Evolutionary conservation across 2,888 invertebrate genomes (phyloP).

Genomic region (Amphipoea lucens): DNA sequence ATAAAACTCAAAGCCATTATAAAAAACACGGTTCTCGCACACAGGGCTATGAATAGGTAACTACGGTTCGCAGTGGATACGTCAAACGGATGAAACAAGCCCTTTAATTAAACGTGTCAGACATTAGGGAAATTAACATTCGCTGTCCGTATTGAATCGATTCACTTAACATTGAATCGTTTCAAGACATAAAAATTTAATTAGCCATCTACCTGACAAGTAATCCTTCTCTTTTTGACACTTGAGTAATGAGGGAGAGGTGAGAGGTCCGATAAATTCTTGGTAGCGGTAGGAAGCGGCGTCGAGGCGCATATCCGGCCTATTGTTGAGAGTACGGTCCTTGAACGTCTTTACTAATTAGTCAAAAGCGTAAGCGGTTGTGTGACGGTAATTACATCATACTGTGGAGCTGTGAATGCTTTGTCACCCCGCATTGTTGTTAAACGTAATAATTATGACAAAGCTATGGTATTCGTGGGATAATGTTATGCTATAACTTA

Average conservation of each 20-base stretch:
- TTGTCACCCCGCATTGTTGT: slow-evolving; percentile 63
- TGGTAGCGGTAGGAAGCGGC: slow-evolving; percentile 80
- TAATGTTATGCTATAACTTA: slow-evolving; percentile 25
- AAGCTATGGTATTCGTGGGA: slow-evolving; percentile 39
- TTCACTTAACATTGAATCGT: slow-evolving; percentile 75
- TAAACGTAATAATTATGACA: slow-evolving; percentile 49
- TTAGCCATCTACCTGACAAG: slow-evolving; percentile 81
- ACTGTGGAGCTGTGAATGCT: slow-evolving; percentile 61
- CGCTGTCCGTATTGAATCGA: slow-evolving; percentile 73
- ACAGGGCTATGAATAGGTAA: slow-evolving; percentile 70
- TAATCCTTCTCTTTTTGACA: slow-evolving; percentile 65
- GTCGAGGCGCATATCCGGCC: slow-evolving; percentile 84
- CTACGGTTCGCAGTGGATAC: slow-evolving; percentile 62
- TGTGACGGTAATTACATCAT: slow-evolving; percentile 69
- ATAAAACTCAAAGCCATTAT: slow-evolving; percentile 63
- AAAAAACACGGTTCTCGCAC: slow-evolving; percentile 61
- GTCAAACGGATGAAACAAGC: slow-evolving; percentile 69
- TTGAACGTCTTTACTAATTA: slow-evolving; percentile 80
- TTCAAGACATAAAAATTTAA: slow-evolving; percentile 84
- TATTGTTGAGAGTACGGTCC: slow-evolving; percentile 77
- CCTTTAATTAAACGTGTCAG: slow-evolving; percentile 71
- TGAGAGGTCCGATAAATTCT: slow-evolving; percentile 69
- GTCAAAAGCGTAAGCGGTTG: slow-evolving; percentile 78
- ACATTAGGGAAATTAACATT: slow-evolving; percentile 70
- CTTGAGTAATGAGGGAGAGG: slow-evolving; percentile 70